Percentiles rank a stretch among this genome's conserved stretches.
These are phyloP conservation scores for Otus sunia DNA, from an alignment of 2,113 vertebrate genomes.

Conservation along the genomic window DNA sequence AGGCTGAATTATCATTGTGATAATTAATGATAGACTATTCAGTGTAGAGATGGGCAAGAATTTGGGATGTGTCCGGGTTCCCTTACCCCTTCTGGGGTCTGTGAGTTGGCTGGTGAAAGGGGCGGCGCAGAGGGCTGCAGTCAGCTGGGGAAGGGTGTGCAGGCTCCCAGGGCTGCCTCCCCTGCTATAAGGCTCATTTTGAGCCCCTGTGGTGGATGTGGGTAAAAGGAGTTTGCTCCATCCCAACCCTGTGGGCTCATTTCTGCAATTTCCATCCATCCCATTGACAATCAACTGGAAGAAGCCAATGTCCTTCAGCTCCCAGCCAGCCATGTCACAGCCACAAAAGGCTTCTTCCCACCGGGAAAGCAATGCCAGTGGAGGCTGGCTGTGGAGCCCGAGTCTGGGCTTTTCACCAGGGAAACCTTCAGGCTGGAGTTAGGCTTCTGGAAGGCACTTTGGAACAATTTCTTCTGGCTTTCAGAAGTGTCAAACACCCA, in stretches of 20 bases:
- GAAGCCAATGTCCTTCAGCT: not conserved
- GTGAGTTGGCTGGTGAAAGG: not conserved
- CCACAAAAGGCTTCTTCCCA: not conserved
- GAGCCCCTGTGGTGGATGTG: not conserved
- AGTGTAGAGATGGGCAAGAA: not conserved
- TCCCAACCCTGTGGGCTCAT: not conserved
- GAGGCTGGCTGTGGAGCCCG: not conserved
- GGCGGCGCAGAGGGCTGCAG: not conserved
- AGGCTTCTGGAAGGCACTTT: not conserved
- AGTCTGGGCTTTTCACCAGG: not conserved
- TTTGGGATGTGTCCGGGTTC: not conserved
- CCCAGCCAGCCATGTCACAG: not conserved
- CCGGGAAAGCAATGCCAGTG: not conserved
- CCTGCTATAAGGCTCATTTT: not conserved
- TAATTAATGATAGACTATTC: not conserved
- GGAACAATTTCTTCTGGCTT: not conserved
- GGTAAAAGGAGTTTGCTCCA: not conserved
- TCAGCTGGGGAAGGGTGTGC: not conserved
- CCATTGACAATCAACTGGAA: not conserved
- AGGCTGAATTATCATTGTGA: not conserved
- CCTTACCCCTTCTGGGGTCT: not conserved
- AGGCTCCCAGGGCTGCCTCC: not conserved
- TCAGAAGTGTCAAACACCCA: not conserved
- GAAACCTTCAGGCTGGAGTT: not conserved
- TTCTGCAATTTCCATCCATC: not conserved